Conservation (phyloP, 2,888 invertebrate species). For the Scaptomyza reducta region DNA sequence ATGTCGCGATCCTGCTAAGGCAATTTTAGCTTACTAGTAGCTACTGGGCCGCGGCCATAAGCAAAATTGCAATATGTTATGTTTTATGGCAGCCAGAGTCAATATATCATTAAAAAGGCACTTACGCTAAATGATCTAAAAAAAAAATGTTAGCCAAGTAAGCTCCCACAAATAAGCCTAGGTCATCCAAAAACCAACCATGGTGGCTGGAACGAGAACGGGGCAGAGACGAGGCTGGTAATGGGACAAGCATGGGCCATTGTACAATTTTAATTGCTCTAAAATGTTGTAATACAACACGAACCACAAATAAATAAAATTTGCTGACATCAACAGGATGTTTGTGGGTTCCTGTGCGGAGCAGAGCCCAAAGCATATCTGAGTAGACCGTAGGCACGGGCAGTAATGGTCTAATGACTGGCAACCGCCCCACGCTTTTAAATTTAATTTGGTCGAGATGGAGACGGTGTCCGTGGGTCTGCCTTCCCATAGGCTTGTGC, state of each 20-base stretch:
- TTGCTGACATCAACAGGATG: slow-evolving; percentile 78
- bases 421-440: slow-evolving; percentile 51
- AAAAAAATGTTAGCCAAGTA: slow-evolving; percentile 34
- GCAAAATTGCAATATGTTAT: slow-evolving; percentile 10
- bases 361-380: slow-evolving; percentile 9
- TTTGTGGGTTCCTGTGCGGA: slow-evolving; percentile 67
- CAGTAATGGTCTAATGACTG: slow-evolving; percentile 58
- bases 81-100: slow-evolving; percentile 40
- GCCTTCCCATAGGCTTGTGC: slow-evolving; percentile 39
- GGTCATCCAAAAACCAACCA: slow-evolving; percentile 16
- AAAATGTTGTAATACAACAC: slow-evolving; percentile 76
- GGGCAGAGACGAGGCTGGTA: background rate
- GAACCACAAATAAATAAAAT: slow-evolving; percentile 78
- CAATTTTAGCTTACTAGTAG: slow-evolving; percentile 30
- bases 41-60: slow-evolving; percentile 28
- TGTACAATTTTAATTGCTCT: slow-evolving; percentile 76
- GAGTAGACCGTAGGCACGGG: slow-evolving; percentile 12
- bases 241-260: slow-evolving; percentile 45
- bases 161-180: slow-evolving; percentile 17
- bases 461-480: slow-evolving; percentile 9
- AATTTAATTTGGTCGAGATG: slow-evolving; percentile 55
- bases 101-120: slow-evolving; percentile 71
- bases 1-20: slow-evolving; percentile 24
- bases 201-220: background rate
- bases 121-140: slow-evolving; percentile 62